A percentile compares a stretch with the other conserved stretches of the same genome.
Evolutionary conservation across 2,888 invertebrate genomes (phyloP).

Genomic region (Spilarctia lutea): DNA sequence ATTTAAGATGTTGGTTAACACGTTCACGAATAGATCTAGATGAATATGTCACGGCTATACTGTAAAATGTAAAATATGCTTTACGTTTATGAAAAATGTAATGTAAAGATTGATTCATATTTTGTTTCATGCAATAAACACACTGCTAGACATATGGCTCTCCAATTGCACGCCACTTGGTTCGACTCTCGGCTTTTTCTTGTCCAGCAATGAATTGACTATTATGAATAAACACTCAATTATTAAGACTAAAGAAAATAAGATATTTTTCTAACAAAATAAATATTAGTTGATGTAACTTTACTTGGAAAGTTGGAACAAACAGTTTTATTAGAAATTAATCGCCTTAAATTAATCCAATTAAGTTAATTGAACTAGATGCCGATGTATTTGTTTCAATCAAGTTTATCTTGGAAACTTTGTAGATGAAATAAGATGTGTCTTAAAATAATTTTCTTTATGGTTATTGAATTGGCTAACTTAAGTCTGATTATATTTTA

Average conservation of each 20-base stretch:
- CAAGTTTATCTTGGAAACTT: background rate
- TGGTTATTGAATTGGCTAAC: background rate
- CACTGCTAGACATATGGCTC: too few relatives aligned
- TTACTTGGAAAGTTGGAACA: background rate
- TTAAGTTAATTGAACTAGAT: constrained; percentile 2
- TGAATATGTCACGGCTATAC: too few relatives aligned
- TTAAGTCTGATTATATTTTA: background rate
- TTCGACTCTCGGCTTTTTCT: too few relatives aligned
- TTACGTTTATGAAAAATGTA: too few relatives aligned
- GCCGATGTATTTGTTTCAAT: constrained; percentile 1
- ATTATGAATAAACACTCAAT: too few relatives aligned
- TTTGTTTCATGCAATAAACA: too few relatives aligned
- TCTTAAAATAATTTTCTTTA: background rate
- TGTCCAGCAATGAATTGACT: too few relatives aligned
- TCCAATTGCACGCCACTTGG: too few relatives aligned
- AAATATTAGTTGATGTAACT: background rate
- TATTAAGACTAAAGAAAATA: background rate
- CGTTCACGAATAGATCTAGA: too few relatives aligned
- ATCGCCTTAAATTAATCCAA: constrained; percentile 1
- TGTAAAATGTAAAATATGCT: too few relatives aligned
- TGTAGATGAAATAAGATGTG: background rate
- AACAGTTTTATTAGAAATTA: constrained; percentile 3
- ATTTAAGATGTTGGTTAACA: too few relatives aligned
- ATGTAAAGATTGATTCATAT: too few relatives aligned
- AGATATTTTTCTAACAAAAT: background rate